Conservation (phyloP, 2,888 invertebrate species). For the Macrophya annulata region DNA sequence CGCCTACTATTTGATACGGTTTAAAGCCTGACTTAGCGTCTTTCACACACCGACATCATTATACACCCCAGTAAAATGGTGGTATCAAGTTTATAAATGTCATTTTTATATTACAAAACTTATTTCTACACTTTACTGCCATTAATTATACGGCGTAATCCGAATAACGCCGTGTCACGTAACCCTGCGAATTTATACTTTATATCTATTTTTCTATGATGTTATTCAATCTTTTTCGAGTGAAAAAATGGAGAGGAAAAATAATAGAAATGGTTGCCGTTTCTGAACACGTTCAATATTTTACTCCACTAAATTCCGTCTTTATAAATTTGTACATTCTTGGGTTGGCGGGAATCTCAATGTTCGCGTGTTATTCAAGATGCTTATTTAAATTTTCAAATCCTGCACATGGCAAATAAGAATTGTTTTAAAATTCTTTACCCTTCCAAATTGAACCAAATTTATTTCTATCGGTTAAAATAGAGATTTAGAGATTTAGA, state of each 20-base stretch:
- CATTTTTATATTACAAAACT: neutral
- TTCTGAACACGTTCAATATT: neutral
- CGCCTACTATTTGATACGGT: neutral
- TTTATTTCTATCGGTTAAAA: neutral
- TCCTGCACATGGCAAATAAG: neutral
- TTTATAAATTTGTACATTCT: neutral
- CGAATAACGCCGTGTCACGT: neutral
- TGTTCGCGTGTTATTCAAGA: neutral
- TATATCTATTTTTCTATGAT: neutral
- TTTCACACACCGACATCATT: neutral
- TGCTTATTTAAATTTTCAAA: neutral
- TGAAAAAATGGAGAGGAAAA: neutral
- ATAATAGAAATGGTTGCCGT: neutral
- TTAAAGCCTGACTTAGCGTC: neutral
- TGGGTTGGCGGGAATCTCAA: constrained; percentile 8
- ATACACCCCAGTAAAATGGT: neutral
- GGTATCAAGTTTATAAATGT: constrained; percentile 2
- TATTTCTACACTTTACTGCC: neutral
- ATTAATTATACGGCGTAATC: neutral
- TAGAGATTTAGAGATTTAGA: no score
- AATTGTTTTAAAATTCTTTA: neutral
- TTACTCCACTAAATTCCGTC: neutral
- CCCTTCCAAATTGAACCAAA: neutral
- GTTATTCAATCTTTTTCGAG: neutral
- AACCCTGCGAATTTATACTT: neutral